These are phyloP conservation scores for Elysia chlorotica DNA, from an alignment of 1,140 invertebrate species.

Conservation along the genomic window DNA sequence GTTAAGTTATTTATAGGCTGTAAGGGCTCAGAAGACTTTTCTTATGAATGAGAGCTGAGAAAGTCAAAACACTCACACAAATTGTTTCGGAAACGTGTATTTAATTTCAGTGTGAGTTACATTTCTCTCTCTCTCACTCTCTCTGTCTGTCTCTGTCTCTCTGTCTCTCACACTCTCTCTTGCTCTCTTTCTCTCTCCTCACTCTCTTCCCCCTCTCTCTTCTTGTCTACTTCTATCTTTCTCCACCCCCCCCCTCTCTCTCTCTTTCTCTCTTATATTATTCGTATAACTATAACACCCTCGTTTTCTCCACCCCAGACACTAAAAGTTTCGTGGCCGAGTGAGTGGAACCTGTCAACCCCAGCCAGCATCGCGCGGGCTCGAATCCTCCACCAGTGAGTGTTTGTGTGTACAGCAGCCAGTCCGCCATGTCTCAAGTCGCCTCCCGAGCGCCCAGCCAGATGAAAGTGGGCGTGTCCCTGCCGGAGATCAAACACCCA, in stretches of 20 bases:
- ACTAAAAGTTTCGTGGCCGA: too few relatives aligned
- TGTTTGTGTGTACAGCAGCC: not conserved
- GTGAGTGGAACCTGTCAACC: too few relatives aligned
- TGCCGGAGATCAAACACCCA: slow-evolving; percentile 27
- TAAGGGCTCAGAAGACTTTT: not conserved
- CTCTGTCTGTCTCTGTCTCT: not conserved
- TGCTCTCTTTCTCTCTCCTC: not conserved
- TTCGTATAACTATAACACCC: too few relatives aligned
- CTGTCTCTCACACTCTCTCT: not conserved
- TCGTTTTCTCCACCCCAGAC: too few relatives aligned
- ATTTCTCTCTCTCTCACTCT: not conserved
- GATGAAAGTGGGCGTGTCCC: slow-evolving; percentile 9
- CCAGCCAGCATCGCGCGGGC: too few relatives aligned
- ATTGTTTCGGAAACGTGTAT: not conserved
- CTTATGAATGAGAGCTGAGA: not conserved
- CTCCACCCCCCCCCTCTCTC: not conserved
- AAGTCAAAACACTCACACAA: not conserved
- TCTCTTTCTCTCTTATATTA: too few relatives aligned
- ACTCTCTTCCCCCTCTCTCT: not conserved
- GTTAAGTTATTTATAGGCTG: not conserved
- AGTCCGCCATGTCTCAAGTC: slow-evolving; percentile 21
- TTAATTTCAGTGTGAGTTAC: not conserved
- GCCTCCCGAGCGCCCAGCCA: slow-evolving; percentile 12
- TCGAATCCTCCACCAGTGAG: not conserved
- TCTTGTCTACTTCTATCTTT: not conserved